Percentiles rank a stretch among this genome's conserved stretches.
These are phyloP conservation scores for Horisme vitalbata DNA, from an alignment of 2,888 invertebrate genomes.

Conservation along the genomic window DNA sequence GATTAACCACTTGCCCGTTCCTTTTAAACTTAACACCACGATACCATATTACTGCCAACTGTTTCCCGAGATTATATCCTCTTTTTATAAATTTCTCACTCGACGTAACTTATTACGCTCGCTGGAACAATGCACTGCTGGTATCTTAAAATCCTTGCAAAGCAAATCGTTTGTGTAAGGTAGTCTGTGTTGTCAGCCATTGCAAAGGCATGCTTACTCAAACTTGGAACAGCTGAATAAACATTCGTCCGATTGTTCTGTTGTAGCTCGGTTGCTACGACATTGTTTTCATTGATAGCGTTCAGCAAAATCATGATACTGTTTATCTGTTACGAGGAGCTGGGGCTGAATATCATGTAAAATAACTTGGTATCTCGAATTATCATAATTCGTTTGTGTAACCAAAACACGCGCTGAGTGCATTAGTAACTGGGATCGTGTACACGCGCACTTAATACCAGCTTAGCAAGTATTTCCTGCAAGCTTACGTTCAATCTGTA, in stretches of 20 bases:
- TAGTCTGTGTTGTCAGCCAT: conserved; percentile 1
- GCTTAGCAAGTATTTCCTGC: conserved; percentile 14
- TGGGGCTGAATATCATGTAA: neutral
- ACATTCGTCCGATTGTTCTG: conserved; percentile 14
- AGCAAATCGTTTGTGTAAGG: conserved; percentile 3
- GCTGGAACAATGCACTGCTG: neutral
- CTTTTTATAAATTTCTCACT: conserved; percentile 17
- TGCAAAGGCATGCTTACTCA: conserved; percentile 4
- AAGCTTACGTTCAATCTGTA: conserved; percentile 16
- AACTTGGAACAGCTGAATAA: conserved; percentile 16
- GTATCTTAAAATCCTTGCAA: conserved; percentile 2
- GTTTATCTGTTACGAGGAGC: neutral
- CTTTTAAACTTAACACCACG: conserved; percentile 34
- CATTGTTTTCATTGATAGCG: conserved; percentile 9
- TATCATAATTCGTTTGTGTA: too few relatives aligned
- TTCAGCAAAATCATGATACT: conserved; percentile 2
- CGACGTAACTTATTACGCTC: conserved; percentile 12
- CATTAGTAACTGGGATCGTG: neutral
- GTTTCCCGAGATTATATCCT: conserved; percentile 19
- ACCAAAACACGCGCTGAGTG: neutral
- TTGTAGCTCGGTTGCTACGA: conserved; percentile 8
- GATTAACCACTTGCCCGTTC: conserved; percentile 39
- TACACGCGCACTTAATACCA: conserved; percentile 5
- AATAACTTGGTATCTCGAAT: neutral
- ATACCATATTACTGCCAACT: conserved; percentile 29